Evolutionary conservation across 2,888 invertebrate genomes (phyloP).

Genomic region (Eupithecia dodoneata): DNA sequence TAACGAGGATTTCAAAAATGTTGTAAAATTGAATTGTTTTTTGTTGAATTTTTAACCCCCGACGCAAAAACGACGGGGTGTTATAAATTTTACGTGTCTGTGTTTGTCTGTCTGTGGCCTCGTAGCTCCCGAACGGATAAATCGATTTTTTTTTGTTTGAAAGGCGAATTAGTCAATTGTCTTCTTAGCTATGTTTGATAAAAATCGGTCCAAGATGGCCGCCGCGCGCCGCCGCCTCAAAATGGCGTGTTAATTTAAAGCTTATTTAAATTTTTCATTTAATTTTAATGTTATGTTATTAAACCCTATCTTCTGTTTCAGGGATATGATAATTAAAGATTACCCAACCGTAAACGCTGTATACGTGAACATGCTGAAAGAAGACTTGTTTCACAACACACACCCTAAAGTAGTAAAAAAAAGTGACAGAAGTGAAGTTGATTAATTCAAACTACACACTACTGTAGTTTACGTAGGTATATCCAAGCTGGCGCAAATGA

Average conservation of each 20-base stretch:
- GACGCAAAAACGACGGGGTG: too few species aligned
- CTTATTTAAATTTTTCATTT: too few species aligned
- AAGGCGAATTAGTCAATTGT: too few species aligned
- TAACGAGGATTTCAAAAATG: not conserved
- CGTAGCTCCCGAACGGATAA: too few species aligned
- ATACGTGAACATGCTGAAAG: slow-evolving; percentile 63
- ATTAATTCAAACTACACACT: slow-evolving; percentile 7
- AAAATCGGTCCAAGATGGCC: too few species aligned
- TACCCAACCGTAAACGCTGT: slow-evolving; percentile 66
- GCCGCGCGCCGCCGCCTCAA: too few species aligned
- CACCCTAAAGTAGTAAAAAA: slow-evolving; percentile 62
- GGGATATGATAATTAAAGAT: slow-evolving; percentile 63
- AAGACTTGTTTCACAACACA: slow-evolving; percentile 65
- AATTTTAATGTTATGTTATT: not conserved
- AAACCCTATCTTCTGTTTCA: slow-evolving; percentile 53
- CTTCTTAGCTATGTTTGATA: too few species aligned
- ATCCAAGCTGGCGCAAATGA: slow-evolving; percentile 37
- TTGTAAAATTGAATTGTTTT: not conserved
- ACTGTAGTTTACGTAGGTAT: not conserved
- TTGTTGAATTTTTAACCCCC: too few species aligned
- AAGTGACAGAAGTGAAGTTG: slow-evolving; percentile 24
- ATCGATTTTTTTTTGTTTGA: too few species aligned
- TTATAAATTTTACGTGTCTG: too few species aligned
- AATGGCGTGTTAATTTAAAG: too few species aligned
- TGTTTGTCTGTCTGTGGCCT: too few species aligned